Evolutionary conservation across 2,113 vertebrate genomes (phyloP).

Genomic region (Stomatorhinus ivindoensis): DNA sequence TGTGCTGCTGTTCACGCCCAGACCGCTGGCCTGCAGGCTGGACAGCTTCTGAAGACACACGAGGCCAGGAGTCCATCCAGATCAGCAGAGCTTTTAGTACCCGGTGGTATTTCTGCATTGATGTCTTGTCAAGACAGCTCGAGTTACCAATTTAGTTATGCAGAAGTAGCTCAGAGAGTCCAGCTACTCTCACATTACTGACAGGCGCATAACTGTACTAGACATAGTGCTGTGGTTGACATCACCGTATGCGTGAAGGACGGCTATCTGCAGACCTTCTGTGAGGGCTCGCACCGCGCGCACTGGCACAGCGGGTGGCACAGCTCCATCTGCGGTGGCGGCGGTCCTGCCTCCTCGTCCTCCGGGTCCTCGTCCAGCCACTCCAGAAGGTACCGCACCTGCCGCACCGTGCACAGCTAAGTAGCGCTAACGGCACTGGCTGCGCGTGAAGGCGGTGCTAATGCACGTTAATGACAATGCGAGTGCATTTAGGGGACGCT

Average conservation of each 20-base stretch:
- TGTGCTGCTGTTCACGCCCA: slow-evolving; percentile 73
- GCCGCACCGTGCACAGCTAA: slow-evolving; percentile 21
- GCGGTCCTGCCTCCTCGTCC: slow-evolving; percentile 55
- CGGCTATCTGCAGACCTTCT: slow-evolving; percentile 71
- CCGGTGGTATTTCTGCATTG: not conserved
- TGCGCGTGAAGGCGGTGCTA: not conserved
- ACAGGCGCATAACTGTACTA: not conserved
- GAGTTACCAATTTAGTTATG: not conserved
- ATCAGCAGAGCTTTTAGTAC: not conserved
- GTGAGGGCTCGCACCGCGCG: slow-evolving; percentile 71
- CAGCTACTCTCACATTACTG: not conserved
- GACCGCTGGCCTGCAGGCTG: slow-evolving; percentile 54
- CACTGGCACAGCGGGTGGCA: slow-evolving; percentile 95
- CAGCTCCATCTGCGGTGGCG: slow-evolving; percentile 49
- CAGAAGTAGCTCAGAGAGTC: not conserved
- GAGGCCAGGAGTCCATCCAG: not conserved
- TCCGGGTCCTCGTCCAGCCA: slow-evolving; percentile 75
- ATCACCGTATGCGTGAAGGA: not conserved
- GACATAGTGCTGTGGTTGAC: not conserved
- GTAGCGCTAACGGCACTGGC: not conserved
- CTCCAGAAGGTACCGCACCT: slow-evolving; percentile 92
- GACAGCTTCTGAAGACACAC: slow-evolving; percentile 55
- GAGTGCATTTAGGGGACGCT: not conserved
- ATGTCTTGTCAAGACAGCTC: not conserved
- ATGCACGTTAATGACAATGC: not conserved